A percentile compares a stretch with the other conserved stretches of the same genome.
phyloP scores from a whole-genome alignment of 1,140 invertebrate species.

The Drosophila triauraria region DNA sequence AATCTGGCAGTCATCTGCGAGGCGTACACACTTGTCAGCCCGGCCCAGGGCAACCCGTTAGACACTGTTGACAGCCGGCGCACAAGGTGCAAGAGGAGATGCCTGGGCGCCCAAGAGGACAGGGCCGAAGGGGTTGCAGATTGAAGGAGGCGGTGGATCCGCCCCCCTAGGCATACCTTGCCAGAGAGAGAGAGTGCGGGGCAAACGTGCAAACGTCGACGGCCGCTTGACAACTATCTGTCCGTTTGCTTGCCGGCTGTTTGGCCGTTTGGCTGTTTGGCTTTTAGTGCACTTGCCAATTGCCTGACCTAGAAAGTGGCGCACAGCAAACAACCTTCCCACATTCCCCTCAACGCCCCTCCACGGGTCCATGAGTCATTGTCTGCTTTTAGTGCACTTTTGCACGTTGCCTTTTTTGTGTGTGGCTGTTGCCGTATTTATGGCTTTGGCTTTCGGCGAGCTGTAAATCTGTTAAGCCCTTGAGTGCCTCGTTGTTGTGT shows the following conservation, averaged over 20 bases:
- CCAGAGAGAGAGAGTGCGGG: neutral
- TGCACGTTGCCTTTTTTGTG: constrained; percentile 27
- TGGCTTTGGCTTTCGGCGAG: constrained; percentile 56
- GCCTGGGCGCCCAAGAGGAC: neutral
- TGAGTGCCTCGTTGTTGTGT: constrained; percentile 53
- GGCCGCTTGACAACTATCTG: constrained; percentile 57
- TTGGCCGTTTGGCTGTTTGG: constrained; percentile 66
- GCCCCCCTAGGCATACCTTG: constrained; percentile 37
- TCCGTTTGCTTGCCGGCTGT: constrained; percentile 54
- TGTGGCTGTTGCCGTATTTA: constrained; percentile 54
- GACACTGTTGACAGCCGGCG: constrained; percentile 73
- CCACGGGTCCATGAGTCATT: constrained; percentile 29
- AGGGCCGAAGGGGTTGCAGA: neutral
- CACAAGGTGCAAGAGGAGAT: constrained; percentile 56
- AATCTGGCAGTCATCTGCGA: constrained; percentile 73
- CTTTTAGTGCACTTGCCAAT: constrained; percentile 79
- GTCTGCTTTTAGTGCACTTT: constrained; percentile 63
- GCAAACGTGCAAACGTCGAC: constrained; percentile 24
- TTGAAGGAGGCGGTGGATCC: constrained; percentile 13
- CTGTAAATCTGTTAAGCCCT: constrained; percentile 77
- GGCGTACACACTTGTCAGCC: constrained; percentile 79
- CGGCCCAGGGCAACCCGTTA: constrained; percentile 62
- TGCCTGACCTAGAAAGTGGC: constrained; percentile 72
- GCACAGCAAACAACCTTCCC: constrained; percentile 13
- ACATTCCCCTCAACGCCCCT: neutral